Conservation (phyloP, 2,113 vertebrate species). For the Aspidoscelis tigris region DNA sequence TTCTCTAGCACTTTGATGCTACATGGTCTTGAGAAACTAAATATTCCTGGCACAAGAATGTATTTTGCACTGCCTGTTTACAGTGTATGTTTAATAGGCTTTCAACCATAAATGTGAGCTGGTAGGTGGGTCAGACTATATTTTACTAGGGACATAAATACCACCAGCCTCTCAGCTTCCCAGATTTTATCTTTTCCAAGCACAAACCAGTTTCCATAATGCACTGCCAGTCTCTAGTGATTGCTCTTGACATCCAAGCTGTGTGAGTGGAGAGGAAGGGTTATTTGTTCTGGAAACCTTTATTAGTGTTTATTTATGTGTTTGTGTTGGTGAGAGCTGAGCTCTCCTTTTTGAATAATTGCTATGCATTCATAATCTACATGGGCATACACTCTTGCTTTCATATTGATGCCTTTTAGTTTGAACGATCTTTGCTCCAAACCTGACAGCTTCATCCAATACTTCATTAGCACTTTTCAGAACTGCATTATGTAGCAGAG, state of each 20-base stretch:
- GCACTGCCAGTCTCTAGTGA: not conserved
- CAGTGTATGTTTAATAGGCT: slow-evolving; percentile 24
- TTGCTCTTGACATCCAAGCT: slow-evolving; percentile 23
- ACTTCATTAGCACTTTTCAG: slow-evolving; percentile 40
- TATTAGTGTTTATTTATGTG: slow-evolving; percentile 52
- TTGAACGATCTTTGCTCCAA: slow-evolving; percentile 50
- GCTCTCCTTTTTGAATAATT: slow-evolving; percentile 61
- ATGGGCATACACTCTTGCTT: slow-evolving; percentile 52
- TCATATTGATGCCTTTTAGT: slow-evolving; percentile 67
- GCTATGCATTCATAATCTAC: slow-evolving; percentile 64
- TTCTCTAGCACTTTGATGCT: slow-evolving; percentile 53
- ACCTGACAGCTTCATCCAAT: slow-evolving; percentile 46
- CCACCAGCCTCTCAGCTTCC: not conserved
- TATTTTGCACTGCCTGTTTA: slow-evolving; percentile 28
- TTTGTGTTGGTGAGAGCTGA: slow-evolving; percentile 51
- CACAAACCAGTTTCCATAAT: slow-evolving; percentile 25
- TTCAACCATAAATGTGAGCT: slow-evolving; percentile 1
- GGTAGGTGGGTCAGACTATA: slow-evolving; percentile 1
- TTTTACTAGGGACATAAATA: slow-evolving; percentile 11
- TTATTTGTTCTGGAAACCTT: slow-evolving; percentile 56
- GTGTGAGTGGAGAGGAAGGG: slow-evolving; percentile 40
- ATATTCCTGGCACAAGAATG: slow-evolving; percentile 26
- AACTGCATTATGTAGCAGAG: slow-evolving; percentile 34
- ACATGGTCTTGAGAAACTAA: slow-evolving; percentile 49
- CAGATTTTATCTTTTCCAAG: slow-evolving; percentile 13